A percentile compares a stretch with the other conserved stretches of the same genome.
Conservation (phyloP, 2,797 vertebrate species). For the Jordanella pulchra region DNA sequence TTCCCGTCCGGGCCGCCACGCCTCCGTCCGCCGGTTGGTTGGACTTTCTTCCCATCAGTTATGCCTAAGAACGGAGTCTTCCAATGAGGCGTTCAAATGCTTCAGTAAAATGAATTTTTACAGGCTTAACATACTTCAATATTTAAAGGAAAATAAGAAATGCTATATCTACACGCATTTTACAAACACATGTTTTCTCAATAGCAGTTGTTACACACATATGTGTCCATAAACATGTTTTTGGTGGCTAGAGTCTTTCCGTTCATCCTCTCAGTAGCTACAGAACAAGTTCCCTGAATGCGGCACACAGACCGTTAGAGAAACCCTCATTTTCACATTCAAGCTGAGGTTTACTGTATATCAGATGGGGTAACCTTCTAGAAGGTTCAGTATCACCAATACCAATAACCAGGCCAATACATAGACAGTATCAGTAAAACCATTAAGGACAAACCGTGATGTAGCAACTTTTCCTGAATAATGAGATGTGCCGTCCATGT, state of each 20-base stretch:
- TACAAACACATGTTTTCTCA: background rate
- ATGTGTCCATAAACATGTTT: no score
- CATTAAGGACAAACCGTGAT: background rate
- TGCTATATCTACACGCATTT: background rate
- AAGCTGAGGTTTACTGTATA: background rate
- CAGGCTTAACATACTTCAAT: background rate
- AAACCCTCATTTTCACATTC: background rate
- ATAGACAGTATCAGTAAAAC: background rate
- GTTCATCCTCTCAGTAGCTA: background rate
- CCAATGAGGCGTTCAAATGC: constrained; percentile 22
- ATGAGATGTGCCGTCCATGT: background rate
- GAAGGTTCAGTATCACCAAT: background rate
- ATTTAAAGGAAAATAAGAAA: background rate
- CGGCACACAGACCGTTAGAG: background rate
- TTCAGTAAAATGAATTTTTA: background rate
- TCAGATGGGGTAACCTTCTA: background rate
- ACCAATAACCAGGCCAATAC: background rate
- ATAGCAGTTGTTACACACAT: background rate
- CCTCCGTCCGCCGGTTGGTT: constrained; percentile 56
- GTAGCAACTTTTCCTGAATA: background rate
- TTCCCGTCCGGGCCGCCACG: constrained; percentile 36
- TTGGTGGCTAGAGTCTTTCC: background rate
- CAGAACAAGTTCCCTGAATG: background rate
- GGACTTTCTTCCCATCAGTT: constrained; percentile 3
- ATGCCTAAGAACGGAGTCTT: background rate